phyloP scores from a whole-genome alignment of 2,113 vertebrate species.

The Tetrao urogallus region DNA sequence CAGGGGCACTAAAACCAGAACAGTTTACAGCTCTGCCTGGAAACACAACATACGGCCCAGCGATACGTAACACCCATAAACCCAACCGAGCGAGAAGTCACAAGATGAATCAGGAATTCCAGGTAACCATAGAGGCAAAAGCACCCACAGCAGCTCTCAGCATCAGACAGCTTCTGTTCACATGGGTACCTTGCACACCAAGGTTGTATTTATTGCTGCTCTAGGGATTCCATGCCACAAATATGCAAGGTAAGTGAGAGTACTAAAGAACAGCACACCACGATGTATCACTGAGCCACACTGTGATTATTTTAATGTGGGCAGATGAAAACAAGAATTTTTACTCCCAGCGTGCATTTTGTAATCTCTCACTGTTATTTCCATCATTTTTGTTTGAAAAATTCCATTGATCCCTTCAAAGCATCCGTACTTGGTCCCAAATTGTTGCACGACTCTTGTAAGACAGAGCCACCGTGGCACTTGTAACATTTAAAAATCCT shows the following conservation, averaged over 20 bases:
- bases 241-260: background rate
- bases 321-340: background rate
- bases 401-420: background rate
- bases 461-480: background rate
- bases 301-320: background rate
- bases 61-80: conserved; percentile 41
- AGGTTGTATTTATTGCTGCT: background rate
- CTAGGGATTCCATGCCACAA: background rate
- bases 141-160: background rate
- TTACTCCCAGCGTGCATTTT: background rate
- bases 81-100: conserved; percentile 32
- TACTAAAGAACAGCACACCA: background rate
- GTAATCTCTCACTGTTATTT: background rate
- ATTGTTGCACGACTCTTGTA: background rate
- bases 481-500: background rate
- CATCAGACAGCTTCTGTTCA: background rate
- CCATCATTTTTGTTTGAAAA: background rate
- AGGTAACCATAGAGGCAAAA: background rate
- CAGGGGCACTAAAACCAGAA: conserved; percentile 44
- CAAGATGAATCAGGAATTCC: conserved; percentile 16
- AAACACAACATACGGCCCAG: conserved; percentile 40
- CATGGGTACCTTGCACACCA: background rate
- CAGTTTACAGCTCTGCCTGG: conserved; percentile 56
- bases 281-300: background rate
- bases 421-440: background rate